phyloP scores from a whole-genome alignment of 2,888 invertebrate species.

The Pterostichus madidus region DNA sequence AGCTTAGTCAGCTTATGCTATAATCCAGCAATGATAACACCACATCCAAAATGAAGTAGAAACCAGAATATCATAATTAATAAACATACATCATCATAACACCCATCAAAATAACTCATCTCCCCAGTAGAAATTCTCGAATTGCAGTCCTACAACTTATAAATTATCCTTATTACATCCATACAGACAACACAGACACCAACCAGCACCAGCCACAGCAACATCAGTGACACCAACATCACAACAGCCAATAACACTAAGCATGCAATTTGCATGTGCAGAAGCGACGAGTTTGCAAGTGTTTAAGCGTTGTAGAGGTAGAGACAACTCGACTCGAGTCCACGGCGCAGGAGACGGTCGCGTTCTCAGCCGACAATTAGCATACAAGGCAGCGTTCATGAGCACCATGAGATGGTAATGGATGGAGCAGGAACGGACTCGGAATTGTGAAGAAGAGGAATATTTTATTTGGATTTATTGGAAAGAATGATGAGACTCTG shows the following conservation, averaged over 20 bases:
- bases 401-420: background rate
- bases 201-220: background rate
- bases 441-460: background rate
- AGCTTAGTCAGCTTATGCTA: too few species aligned
- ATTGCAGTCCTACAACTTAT: background rate
- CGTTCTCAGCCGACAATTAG: background rate
- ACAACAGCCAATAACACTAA: constrained; percentile 55
- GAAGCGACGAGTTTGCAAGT: constrained; percentile 54
- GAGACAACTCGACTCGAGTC: background rate
- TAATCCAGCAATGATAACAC: too few species aligned
- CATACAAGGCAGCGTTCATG: constrained; percentile 14
- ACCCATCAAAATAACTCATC: background rate
- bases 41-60: too few species aligned
- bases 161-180: constrained; percentile 15
- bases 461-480: too few species aligned
- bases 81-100: background rate
- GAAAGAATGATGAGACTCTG: background rate
- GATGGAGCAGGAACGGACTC: background rate
- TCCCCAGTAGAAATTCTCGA: background rate
- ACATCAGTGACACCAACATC: background rate
- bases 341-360: background rate
- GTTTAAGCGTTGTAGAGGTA: constrained; percentile 1
- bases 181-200: too few species aligned
- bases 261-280: constrained; percentile 61
- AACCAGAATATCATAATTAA: too few species aligned